These are phyloP conservation scores for Nothobranchius kuhntae DNA, from an alignment of 2,113 vertebrate species.

Conservation along the genomic window DNA sequence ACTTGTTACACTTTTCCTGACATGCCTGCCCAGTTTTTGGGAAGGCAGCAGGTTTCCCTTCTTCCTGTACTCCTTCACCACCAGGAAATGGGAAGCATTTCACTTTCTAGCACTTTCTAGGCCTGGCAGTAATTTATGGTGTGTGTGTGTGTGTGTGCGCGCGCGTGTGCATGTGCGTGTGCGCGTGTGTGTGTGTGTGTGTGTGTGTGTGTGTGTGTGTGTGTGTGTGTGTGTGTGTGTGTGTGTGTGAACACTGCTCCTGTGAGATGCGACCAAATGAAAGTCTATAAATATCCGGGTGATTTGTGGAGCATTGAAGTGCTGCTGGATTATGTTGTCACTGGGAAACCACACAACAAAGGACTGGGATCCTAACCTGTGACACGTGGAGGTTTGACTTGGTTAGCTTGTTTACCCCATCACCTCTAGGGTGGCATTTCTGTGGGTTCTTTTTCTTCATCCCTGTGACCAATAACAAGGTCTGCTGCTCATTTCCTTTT, in stretches of 20 bases:
- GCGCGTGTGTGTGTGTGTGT: neutral
- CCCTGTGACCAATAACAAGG: slow-evolving; percentile 72
- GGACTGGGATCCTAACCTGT: slow-evolving; percentile 2
- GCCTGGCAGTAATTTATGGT: no score
- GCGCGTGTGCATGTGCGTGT: no score
- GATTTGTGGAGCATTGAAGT: slow-evolving; percentile 20
- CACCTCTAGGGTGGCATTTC: slow-evolving; percentile 17
- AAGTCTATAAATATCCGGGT: slow-evolving; percentile 41
- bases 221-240: no score
- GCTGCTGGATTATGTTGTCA: slow-evolving; percentile 4
- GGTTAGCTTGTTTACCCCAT: neutral
- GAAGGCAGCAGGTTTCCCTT: no score
- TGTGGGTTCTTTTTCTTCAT: slow-evolving; percentile 41
- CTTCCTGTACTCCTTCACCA: no score
- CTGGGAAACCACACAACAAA: slow-evolving; percentile 1
- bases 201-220: no score
- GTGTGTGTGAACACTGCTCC: slow-evolving; percentile 7
- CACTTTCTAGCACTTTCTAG: no score
- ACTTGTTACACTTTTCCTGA: no score
- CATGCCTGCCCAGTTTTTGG: no score
- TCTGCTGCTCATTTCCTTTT: slow-evolving; percentile 78
- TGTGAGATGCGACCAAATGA: slow-evolving; percentile 20
- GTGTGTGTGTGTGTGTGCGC: no score
- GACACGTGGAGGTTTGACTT: neutral
- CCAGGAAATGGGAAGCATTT: no score